A percentile compares a stretch with the other conserved stretches of the same genome.
Evolutionary conservation across 2,888 invertebrate species (phyloP).

Genomic region (Galeruca laticollis): DNA sequence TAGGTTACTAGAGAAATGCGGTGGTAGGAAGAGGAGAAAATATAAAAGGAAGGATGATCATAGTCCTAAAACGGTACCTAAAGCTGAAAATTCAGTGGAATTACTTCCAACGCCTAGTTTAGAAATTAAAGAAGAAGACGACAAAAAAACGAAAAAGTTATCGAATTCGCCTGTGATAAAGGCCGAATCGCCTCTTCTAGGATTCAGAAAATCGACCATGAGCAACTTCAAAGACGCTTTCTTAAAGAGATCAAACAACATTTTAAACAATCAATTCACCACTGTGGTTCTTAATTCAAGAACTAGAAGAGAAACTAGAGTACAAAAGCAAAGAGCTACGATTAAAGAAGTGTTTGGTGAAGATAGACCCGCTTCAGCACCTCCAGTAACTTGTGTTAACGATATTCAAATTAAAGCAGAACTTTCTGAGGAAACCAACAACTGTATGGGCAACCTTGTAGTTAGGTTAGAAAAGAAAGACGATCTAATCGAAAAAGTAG

Average conservation of each 20-base stretch:
- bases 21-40: slow-evolving; percentile 70
- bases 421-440: slow-evolving; percentile 52
- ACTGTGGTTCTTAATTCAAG: slow-evolving; percentile 80
- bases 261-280: slow-evolving; percentile 74
- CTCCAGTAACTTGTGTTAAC: slow-evolving; percentile 76
- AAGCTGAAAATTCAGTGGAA: slow-evolving; percentile 70
- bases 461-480: slow-evolving; percentile 42
- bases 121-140: slow-evolving; percentile 67
- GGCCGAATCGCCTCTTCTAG: slow-evolving; percentile 73
- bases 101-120: slow-evolving; percentile 76
- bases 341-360: slow-evolving; percentile 86
- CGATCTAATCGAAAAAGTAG: slow-evolving; percentile 53
- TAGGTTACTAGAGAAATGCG: slow-evolving; percentile 76
- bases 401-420: slow-evolving; percentile 57
- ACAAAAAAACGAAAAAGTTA: slow-evolving; percentile 61
- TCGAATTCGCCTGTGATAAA: slow-evolving; percentile 62
- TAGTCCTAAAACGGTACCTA: slow-evolving; percentile 71
- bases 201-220: slow-evolving; percentile 78
- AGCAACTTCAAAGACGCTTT: slow-evolving; percentile 77
- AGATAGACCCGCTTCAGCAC: slow-evolving; percentile 85
- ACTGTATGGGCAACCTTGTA: slow-evolving; percentile 33
- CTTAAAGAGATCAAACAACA: slow-evolving; percentile 72
- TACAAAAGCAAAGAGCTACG: slow-evolving; percentile 79
- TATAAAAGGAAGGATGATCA: slow-evolving; percentile 71
- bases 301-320: slow-evolving; percentile 81